phyloP scores from a whole-genome alignment of 2,888 invertebrate species.

The Ophion slaviceki region DNA sequence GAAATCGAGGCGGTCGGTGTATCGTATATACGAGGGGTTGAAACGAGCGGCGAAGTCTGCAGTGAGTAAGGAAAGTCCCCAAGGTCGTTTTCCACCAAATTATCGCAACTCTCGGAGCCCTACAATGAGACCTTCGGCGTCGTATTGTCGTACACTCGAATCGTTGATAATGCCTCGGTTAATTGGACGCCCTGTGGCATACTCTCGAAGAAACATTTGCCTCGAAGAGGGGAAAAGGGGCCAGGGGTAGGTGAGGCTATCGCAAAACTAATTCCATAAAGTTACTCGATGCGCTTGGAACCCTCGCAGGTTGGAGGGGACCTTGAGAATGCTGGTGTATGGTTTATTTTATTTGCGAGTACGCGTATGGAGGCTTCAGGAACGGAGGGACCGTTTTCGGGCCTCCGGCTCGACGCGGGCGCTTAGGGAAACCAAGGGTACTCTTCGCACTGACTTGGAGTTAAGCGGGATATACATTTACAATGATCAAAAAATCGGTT shows the following conservation, averaged over 20 bases:
- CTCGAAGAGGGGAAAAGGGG: background rate
- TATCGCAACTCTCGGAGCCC: constrained; percentile 16
- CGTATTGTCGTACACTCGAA: constrained; percentile 73
- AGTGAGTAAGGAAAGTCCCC: constrained; percentile 27
- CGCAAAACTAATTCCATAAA: constrained; percentile 47
- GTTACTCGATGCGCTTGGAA: constrained; percentile 14
- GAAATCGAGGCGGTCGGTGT: constrained; percentile 12
- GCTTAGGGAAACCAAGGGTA: no score
- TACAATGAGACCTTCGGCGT: constrained; percentile 43
- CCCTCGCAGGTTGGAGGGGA: constrained; percentile 10
- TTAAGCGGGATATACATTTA: no score
- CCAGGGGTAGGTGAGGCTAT: background rate
- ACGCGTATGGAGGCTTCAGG: background rate
- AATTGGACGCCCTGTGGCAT: constrained; percentile 75
- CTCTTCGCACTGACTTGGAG: no score
- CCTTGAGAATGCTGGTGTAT: constrained; percentile 6
- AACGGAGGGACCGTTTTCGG: background rate
- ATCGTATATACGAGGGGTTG: constrained; percentile 22
- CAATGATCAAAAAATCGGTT: no score
- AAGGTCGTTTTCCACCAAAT: constrained; percentile 44
- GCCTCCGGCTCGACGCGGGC: background rate
- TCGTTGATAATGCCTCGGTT: constrained; percentile 74
- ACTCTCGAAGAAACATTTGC: constrained; percentile 63
- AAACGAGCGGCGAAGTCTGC: constrained; percentile 33
- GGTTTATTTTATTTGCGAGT: constrained; percentile 2